Percentiles rank a stretch among this genome's conserved stretches.
phyloP scores from a whole-genome alignment of 2,113 vertebrate genomes.

The Prionailurus viverrinus region DNA sequence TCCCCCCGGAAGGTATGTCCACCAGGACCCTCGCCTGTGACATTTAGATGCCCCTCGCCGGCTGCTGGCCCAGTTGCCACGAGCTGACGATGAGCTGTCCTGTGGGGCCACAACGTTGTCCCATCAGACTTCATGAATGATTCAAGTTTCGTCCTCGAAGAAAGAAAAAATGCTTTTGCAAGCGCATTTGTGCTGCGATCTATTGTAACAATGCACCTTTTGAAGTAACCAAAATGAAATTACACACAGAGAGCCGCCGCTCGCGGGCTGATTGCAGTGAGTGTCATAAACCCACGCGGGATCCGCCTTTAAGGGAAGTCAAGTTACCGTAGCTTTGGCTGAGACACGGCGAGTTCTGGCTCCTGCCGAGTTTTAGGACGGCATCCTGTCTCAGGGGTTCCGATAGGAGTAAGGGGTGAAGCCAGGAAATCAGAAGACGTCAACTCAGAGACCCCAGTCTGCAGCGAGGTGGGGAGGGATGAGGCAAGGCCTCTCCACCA shows the following conservation, averaged over 20 bases:
- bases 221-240: neutral
- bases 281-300: too few species aligned
- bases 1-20: neutral
- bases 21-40: too few species aligned
- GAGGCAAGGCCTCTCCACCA: neutral
- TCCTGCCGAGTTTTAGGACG: neutral
- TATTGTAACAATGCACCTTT: neutral
- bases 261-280: accelerated
- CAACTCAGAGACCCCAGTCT: neutral
- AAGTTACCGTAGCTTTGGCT: accelerated
- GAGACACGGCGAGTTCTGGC: neutral
- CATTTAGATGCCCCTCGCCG: too few species aligned
- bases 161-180: neutral
- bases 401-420: accelerated
- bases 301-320: neutral
- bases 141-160: neutral
- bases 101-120: accelerated
- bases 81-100: accelerated
- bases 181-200: neutral
- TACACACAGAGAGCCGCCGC: too few species aligned
- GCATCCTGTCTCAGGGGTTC: neutral
- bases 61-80: accelerated
- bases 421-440: neutral
- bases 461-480: neutral
- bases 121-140: neutral